phyloP scores from a whole-genome alignment of 2,113 vertebrate species.

The Bufo bufo region DNA sequence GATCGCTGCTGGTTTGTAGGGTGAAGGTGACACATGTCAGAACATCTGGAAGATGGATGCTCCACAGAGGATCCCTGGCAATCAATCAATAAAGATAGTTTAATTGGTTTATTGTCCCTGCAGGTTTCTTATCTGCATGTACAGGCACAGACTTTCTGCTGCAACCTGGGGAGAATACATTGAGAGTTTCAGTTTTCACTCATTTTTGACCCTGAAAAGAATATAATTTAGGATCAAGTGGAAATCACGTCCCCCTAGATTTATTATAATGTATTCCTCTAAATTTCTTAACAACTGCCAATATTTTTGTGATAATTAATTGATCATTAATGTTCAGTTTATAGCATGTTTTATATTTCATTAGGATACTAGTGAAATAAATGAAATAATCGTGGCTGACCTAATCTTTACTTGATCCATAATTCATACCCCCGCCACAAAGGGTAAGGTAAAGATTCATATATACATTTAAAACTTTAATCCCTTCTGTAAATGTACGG shows the following conservation, averaged over 20 bases:
- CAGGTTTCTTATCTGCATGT: conserved; percentile 58
- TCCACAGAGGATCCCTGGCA: conserved; percentile 44
- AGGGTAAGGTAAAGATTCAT: too few relatives aligned
- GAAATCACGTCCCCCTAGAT: neutral
- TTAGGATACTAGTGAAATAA: too few relatives aligned
- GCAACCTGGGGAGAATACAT: conserved; percentile 50
- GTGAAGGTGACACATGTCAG: conserved; percentile 53
- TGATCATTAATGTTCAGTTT: too few relatives aligned
- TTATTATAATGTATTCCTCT: too few relatives aligned
- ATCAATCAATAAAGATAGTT: conserved; percentile 58
- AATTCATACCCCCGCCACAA: too few relatives aligned
- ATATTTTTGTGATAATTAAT: too few relatives aligned
- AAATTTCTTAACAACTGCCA: too few relatives aligned
- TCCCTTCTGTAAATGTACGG: too few relatives aligned
- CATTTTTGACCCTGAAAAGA: neutral
- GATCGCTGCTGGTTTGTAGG: conserved; percentile 21
- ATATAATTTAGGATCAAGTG: neutral
- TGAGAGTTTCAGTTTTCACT: conserved; percentile 12
- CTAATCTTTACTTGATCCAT: too few relatives aligned
- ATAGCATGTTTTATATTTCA: too few relatives aligned
- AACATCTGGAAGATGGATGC: conserved; percentile 54
- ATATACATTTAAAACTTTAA: too few relatives aligned
- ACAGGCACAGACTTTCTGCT: conserved; percentile 47
- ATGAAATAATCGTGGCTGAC: too few relatives aligned
- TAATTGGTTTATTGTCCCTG: conserved; percentile 57